These are phyloP conservation scores for Pararge aegeria DNA, from an alignment of 1,140 invertebrate species.

Conservation along the genomic window DNA sequence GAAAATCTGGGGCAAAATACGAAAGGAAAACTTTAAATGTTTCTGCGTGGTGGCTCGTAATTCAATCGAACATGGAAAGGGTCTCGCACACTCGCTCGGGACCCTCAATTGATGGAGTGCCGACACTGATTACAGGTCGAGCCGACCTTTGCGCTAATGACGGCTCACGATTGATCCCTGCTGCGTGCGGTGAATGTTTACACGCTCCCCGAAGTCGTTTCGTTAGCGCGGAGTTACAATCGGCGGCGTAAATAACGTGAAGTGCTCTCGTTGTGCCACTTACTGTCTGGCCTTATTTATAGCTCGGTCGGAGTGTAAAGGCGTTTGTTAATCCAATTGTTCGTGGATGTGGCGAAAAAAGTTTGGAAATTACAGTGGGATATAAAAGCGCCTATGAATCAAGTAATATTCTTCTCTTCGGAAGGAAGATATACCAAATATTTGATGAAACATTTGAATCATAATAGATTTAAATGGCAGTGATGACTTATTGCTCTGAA, in stretches of 20 bases:
- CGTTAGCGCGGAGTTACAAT: neutral
- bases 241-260: neutral
- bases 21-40: too few relatives aligned
- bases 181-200: neutral
- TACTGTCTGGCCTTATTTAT: constrained; percentile 3
- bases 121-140: constrained; percentile 34
- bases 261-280: neutral
- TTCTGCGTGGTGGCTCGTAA: constrained; percentile 19
- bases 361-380: too few relatives aligned
- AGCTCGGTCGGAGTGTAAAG: neutral
- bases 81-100: constrained; percentile 16
- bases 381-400: too few relatives aligned
- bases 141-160: constrained; percentile 8
- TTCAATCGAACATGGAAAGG: constrained; percentile 33
- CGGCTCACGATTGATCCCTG: neutral
- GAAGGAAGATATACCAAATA: too few relatives aligned
- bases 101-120: constrained; percentile 35
- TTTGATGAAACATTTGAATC: too few relatives aligned
- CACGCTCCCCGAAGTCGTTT: neutral
- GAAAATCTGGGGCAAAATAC: too few relatives aligned
- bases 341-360: too few relatives aligned
- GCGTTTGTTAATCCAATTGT: neutral
- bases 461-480: too few relatives aligned
- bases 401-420: too few relatives aligned
- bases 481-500: too few relatives aligned